These are phyloP conservation scores for Micropoecilia bifurca DNA, from an alignment of 2,797 vertebrate genomes.

Conservation along the genomic window DNA sequence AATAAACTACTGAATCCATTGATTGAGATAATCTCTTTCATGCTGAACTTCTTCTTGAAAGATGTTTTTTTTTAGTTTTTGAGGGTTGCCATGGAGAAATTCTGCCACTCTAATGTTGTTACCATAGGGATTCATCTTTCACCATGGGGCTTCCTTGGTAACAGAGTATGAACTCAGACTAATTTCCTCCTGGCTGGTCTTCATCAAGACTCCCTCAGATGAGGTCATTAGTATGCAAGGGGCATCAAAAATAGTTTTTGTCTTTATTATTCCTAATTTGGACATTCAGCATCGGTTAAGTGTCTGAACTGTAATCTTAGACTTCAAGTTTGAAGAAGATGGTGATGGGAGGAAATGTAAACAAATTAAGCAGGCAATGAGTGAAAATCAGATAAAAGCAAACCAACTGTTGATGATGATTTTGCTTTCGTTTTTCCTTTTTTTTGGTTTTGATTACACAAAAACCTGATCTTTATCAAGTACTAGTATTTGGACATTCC, in stretches of 20 bases:
- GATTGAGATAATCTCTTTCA: not conserved
- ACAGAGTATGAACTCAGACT: conserved; percentile 42
- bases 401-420: not conserved
- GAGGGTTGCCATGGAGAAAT: conserved; percentile 46
- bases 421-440: not conserved
- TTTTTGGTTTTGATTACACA: conserved; percentile 4
- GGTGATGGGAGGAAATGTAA: not conserved
- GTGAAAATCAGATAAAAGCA: not conserved
- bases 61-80: conserved; percentile 22
- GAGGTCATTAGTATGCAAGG: conserved; percentile 48
- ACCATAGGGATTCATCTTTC: conserved; percentile 52
- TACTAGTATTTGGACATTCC: conserved; percentile 16
- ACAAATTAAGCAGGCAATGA: not conserved
- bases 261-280: not conserved
- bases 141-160: conserved; percentile 39
- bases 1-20: conserved; percentile 5
- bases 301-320: not conserved
- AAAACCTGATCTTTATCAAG: conserved; percentile 33
- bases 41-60: conserved; percentile 23
- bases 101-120: conserved; percentile 42
- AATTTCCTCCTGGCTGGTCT: conserved; percentile 51
- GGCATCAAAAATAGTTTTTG: conserved; percentile 4
- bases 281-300: not conserved
- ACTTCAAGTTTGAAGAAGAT: not conserved
- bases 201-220: conserved; percentile 26